Evolutionary conservation across 2,113 vertebrate genomes (phyloP).

Genomic region (Sceloporus undulatus): DNA sequence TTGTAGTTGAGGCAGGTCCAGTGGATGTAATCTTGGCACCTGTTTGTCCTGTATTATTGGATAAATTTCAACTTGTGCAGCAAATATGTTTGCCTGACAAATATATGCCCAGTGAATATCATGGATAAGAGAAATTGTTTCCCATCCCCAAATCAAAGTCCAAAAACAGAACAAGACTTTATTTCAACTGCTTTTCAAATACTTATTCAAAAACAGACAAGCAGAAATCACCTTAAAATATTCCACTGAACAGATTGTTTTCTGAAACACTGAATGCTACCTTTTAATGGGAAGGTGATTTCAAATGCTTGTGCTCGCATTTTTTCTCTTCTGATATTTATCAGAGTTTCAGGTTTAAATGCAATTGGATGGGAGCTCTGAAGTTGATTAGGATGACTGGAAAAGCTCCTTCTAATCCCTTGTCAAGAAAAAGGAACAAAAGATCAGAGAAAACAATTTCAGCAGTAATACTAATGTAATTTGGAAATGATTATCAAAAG

Average conservation of each 20-base stretch:
- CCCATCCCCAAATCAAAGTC: slow-evolving; percentile 21
- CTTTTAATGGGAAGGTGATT: not conserved
- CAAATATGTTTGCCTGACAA: not conserved
- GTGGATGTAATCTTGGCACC: too few species aligned
- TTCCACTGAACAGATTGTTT: not conserved
- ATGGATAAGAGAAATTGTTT: not conserved
- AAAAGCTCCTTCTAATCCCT: slow-evolving; percentile 6
- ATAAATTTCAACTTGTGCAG: too few species aligned
- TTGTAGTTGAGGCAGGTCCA: too few species aligned
- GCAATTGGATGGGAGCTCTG: not conserved
- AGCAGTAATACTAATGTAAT: not conserved
- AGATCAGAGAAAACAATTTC: not conserved
- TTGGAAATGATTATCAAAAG: not conserved
- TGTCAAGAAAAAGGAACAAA: slow-evolving; percentile 14
- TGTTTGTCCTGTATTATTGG: too few species aligned
- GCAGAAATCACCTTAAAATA: not conserved
- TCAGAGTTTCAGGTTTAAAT: slow-evolving; percentile 2
- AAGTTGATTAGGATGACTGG: not conserved
- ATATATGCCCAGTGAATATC: not conserved
- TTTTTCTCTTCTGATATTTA: slow-evolving; percentile 7
- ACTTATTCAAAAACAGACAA: not conserved
- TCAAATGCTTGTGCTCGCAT: not conserved
- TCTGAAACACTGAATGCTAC: not conserved
- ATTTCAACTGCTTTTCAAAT: not conserved
- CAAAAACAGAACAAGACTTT: not conserved